A percentile compares a stretch with the other conserved stretches of the same genome.
Evolutionary conservation across 2,888 invertebrate genomes (phyloP).

Genomic region (Galerucella pusilla): DNA sequence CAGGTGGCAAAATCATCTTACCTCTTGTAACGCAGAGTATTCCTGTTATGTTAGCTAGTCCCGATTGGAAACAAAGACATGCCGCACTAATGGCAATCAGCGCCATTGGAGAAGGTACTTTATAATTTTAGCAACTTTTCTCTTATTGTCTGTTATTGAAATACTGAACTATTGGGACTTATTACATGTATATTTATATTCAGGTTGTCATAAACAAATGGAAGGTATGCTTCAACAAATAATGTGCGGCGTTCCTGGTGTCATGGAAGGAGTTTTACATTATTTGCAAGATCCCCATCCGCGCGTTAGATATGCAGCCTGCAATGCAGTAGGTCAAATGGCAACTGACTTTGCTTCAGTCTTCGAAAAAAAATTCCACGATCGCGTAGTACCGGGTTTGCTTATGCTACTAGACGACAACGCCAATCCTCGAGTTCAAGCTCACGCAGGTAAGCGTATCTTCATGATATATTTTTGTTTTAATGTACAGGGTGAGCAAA

Average conservation of each 20-base stretch:
- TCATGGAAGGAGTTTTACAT: slow-evolving; percentile 60
- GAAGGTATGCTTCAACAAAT: slow-evolving; percentile 93
- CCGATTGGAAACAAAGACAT: slow-evolving; percentile 90
- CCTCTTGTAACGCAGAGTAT: slow-evolving; percentile 85
- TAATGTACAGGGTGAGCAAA: not conserved
- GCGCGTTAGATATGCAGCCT: slow-evolving; percentile 94
- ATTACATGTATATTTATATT: not conserved
- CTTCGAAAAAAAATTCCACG: slow-evolving; percentile 98
- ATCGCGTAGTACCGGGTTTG: slow-evolving; percentile 92
- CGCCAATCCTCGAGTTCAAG: slow-evolving; percentile 92
- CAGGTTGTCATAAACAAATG: slow-evolving; percentile 96
- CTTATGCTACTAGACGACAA: slow-evolving; percentile 90
- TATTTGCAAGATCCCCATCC: slow-evolving; percentile 77
- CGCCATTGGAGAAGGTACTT: slow-evolving; percentile 88
- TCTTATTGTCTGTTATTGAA: no score
- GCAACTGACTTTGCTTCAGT: slow-evolving; percentile 97
- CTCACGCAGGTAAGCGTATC: slow-evolving; percentile 72
- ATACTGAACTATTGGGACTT: no score
- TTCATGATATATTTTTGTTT: not conserved
- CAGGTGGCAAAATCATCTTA: slow-evolving; percentile 79
- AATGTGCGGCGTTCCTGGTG: slow-evolving; percentile 80
- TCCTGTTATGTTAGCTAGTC: slow-evolving; percentile 85
- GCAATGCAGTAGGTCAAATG: slow-evolving; percentile 99
- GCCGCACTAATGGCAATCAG: slow-evolving; percentile 99
- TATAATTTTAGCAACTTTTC: no score